These are phyloP conservation scores for Drosophila guanche DNA, from an alignment of 1,140 invertebrate species.

Conservation along the genomic window DNA sequence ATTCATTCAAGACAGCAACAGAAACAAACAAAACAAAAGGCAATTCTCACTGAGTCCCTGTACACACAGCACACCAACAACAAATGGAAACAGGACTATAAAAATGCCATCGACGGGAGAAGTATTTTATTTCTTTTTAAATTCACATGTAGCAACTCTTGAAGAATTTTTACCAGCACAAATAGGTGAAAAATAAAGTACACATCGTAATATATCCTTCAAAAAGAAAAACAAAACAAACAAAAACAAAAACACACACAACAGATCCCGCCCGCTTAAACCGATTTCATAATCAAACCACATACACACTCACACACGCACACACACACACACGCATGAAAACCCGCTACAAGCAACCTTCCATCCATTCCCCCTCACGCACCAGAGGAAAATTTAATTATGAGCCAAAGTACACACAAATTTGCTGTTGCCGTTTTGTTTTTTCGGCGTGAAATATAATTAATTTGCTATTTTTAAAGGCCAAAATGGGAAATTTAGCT, in stretches of 20 bases:
- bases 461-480: conserved; percentile 63
- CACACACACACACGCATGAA: conserved; percentile 2
- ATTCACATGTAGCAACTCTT: too few species aligned
- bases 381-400: conserved; percentile 65
- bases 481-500: conserved; percentile 48
- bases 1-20: conserved; percentile 65
- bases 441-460: conserved; percentile 50
- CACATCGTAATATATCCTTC: conserved; percentile 5
- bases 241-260: conserved; percentile 16
- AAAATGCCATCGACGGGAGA: conserved; percentile 1
- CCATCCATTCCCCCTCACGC: neutral
- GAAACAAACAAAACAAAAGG: conserved; percentile 54
- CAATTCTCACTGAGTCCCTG: conserved; percentile 49
- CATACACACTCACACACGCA: conserved; percentile 15
- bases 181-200: conserved; percentile 40
- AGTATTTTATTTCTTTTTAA: too few species aligned
- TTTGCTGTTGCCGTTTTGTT: conserved; percentile 20
- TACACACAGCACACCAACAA: neutral
- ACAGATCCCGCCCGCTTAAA: conserved; percentile 59
- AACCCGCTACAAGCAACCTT: neutral
- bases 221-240: conserved; percentile 26
- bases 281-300: conserved; percentile 70
- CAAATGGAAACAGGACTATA: conserved; percentile 18
- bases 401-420: conserved; percentile 25
- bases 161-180: neutral